A percentile compares a stretch with the other conserved stretches of the same genome.
Conservation (phyloP, 2,113 vertebrate genomes). For the Etia nguti region DNA sequence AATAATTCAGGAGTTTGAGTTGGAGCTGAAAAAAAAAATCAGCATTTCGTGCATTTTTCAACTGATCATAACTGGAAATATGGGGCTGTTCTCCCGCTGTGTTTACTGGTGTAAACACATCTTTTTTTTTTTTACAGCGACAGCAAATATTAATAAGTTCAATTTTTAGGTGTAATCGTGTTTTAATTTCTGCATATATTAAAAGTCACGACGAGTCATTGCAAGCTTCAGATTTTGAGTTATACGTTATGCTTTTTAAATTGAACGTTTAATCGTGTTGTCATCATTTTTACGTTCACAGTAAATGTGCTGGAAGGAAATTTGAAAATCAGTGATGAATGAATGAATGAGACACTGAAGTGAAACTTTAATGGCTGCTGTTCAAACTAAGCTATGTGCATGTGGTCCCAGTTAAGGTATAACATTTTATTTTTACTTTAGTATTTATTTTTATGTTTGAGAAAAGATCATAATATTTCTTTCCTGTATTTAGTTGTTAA, state of each 20-base stretch:
- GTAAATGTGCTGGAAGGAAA: neutral
- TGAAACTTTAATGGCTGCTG: neutral
- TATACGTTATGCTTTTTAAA: neutral
- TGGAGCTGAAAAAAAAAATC: constrained; percentile 28
- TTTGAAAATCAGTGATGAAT: neutral
- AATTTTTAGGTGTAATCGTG: neutral
- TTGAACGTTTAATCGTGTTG: neutral
- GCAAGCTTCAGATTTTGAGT: neutral
- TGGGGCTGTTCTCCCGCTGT: constrained; percentile 25
- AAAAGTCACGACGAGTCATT: neutral
- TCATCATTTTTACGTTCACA: neutral
- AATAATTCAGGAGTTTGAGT: constrained; percentile 53
- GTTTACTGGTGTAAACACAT: constrained; percentile 53
- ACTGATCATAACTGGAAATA: constrained; percentile 40
- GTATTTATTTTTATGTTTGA: neutral
- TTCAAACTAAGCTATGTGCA: neutral
- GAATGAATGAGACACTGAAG: neutral
- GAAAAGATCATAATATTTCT: neutral
- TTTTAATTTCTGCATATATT: neutral
- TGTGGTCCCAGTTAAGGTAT: neutral
- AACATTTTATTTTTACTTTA: neutral
- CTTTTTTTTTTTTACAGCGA: neutral
- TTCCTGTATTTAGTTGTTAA: neutral
- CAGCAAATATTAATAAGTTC: constrained; percentile 16
- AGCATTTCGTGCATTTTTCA: constrained; percentile 44